Evolutionary conservation across 2,888 invertebrate species (phyloP).

Genomic region (Phaedon cochleariae): DNA sequence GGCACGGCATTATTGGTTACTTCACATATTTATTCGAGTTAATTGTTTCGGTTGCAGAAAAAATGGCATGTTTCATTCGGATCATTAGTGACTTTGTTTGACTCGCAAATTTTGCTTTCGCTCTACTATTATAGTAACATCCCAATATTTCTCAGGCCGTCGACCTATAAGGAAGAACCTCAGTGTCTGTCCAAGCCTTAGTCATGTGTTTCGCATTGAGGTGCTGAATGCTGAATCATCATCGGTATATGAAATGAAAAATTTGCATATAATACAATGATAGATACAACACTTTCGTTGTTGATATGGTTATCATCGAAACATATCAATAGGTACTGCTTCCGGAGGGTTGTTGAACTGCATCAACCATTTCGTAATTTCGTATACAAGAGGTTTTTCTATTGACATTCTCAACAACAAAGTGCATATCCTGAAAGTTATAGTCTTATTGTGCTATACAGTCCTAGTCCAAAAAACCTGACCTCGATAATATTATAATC

Average conservation of each 20-base stretch:
- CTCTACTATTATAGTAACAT: no score
- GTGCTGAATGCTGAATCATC: background rate
- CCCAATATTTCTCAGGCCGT: background rate
- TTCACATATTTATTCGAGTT: no score
- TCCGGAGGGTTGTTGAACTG: background rate
- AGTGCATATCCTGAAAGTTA: no score
- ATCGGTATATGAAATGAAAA: background rate
- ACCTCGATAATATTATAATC: no score
- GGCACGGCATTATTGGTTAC: no score
- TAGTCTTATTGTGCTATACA: no score
- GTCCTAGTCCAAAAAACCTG: no score
- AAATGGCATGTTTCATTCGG: no score
- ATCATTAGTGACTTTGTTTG: no score
- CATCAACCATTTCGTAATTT: background rate
- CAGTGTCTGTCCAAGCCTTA: background rate
- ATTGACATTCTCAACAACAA: no score
- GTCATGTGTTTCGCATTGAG: background rate
- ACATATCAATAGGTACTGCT: background rate
- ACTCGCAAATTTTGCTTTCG: no score
- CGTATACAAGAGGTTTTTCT: background rate
- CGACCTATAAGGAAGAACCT: background rate
- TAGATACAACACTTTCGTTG: background rate
- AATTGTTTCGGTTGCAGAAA: no score
- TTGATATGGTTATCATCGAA: background rate
- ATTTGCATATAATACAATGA: background rate